Base-by-base conservation (phyloP, 2,797 vertebrate genomes). In the Peromyscus aztecus region DNA sequence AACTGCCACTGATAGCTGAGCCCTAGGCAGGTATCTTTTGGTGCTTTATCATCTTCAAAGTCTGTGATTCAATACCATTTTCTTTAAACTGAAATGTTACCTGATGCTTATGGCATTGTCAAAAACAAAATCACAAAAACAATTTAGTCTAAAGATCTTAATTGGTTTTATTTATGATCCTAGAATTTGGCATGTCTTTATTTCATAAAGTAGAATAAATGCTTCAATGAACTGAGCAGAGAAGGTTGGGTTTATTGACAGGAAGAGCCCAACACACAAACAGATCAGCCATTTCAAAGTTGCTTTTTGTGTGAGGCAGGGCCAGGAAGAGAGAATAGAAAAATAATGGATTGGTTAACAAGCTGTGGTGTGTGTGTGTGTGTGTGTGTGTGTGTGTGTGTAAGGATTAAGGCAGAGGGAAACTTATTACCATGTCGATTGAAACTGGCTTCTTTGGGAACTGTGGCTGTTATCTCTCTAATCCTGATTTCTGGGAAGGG, bases 401-500 rank as follows among this genome's bases (percentile, higher is more conserved):
- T 94, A 21, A 94, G 37, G 61, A 94, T 89, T 89, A 69, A 85
- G 23, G 43, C 63, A 43, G 55, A 80, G 6, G 37, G 75, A 81
- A 87, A 49, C 69, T 87, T 78, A 73, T 63, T 61, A 87, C 43
- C 75, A 73, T 91, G 83, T 46, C 75, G 24, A 59, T 13, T 81
- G 65, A 63, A 91, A 86, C 34, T 59, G 55, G 43, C 21, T 43
- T 87, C n/a, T 75, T 86, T 52, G 83, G 63, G 65, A 81, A 81
- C 49, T 63, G 31, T 80, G 89, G 52, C 73, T 78, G 34, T 87
- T 73, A 52, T 81, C 63, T n/a, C 55, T 63, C 65, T n/a, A 95
- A 85, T 73, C 83, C 94, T 91, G 63, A 80, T 91, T 95, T 87
- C 94, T 91, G 94, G 14, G 29, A 40, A 91, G 65, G 29, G 78